A percentile compares a stretch with the other conserved stretches of the same genome.
Conservation (phyloP, 1,140 invertebrate genomes). For the Aphis craccivora region DNA sequence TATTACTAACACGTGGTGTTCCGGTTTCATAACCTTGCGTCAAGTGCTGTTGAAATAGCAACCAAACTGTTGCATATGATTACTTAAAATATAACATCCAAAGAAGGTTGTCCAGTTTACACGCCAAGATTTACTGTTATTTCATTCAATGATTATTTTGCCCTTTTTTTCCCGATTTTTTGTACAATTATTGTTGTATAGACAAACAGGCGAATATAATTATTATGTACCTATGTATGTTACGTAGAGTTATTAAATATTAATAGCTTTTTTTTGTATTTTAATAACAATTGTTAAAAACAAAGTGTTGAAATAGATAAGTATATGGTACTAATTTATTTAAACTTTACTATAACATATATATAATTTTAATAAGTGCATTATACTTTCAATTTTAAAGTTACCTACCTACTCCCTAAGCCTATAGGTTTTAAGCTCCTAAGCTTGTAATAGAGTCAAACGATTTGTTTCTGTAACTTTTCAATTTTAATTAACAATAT, state of each 20-base stretch:
- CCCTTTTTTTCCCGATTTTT: neutral
- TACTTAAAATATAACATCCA: neutral
- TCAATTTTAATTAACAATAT: neutral
- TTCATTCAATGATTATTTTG: neutral
- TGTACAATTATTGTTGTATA: neutral
- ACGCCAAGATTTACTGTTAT: neutral
- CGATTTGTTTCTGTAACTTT: no score
- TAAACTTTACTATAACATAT: neutral
- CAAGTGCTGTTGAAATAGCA: neutral
- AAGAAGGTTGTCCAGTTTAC: neutral
- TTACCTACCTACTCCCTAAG: no score
- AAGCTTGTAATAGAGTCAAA: no score
- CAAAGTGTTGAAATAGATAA: neutral
- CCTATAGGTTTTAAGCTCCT: no score
- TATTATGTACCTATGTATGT: no score
- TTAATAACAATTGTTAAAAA: neutral
- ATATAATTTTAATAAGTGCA: neutral
- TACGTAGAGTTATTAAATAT: neutral
- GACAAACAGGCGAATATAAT: no score
- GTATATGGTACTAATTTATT: neutral
- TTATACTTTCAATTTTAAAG: neutral
- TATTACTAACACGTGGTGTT: neutral
- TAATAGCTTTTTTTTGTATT: neutral
- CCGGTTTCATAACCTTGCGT: neutral
- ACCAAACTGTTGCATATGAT: neutral